These are phyloP conservation scores for Lagopus muta DNA, from an alignment of 2,113 vertebrate genomes.

Conservation along the genomic window DNA sequence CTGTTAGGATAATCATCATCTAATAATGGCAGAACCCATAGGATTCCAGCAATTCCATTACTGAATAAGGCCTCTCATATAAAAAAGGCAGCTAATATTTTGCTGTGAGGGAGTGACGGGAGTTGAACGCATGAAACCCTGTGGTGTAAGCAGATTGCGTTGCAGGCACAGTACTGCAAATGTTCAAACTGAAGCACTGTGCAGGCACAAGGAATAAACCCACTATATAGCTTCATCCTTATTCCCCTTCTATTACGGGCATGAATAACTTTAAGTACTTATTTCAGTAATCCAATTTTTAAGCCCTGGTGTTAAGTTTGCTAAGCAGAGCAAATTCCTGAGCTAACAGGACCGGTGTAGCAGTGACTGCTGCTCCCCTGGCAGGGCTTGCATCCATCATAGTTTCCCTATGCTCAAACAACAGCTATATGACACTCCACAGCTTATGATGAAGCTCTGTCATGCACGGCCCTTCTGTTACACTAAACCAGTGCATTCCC, in stretches of 20 bases:
- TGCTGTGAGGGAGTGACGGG: neutral
- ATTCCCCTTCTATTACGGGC: neutral
- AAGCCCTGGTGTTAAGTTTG: neutral
- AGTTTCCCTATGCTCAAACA: neutral
- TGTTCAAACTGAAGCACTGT: neutral
- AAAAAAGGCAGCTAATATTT: neutral
- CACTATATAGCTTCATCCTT: neutral
- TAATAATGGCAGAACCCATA: slow-evolving; percentile 22
- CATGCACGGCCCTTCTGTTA: neutral
- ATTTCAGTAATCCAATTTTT: neutral
- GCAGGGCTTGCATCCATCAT: neutral
- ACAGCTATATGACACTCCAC: neutral
- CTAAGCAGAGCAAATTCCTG: neutral
- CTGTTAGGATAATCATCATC: slow-evolving; percentile 12
- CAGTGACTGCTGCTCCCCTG: fast-evolving
- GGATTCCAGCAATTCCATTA: slow-evolving; percentile 3
- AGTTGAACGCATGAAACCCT: neutral
- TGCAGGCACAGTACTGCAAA: neutral
- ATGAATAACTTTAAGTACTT: fast-evolving
- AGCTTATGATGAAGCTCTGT: neutral
- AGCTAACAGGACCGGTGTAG: neutral
- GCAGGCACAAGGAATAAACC: neutral
- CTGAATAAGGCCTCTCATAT: neutral
- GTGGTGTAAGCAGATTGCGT: fast-evolving
- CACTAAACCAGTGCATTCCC: neutral